Percentiles rank a stretch among this genome's conserved stretches.
phyloP scores from a whole-genome alignment of 1,140 invertebrate species.

The Hyphantria cunea region DNA sequence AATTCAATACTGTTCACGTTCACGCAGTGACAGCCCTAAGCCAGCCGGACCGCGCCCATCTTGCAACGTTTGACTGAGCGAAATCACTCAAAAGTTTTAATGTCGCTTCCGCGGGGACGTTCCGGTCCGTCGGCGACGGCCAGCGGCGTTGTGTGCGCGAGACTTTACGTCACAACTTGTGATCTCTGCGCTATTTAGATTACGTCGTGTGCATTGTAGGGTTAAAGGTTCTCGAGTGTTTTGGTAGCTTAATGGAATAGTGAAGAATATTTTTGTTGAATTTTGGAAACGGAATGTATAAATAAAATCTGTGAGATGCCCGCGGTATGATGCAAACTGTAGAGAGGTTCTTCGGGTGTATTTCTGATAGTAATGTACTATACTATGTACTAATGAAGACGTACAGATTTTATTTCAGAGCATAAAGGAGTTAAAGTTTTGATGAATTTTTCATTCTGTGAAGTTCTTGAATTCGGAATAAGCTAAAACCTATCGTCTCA shows the following conservation, averaged over 20 bases:
- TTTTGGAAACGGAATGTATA: neutral
- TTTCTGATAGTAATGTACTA: no score
- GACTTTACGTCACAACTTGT: constrained; percentile 35
- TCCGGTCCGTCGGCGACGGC: constrained; percentile 28
- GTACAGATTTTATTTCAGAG: no score
- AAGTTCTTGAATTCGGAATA: no score
- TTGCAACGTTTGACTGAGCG: constrained; percentile 77
- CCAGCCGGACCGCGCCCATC: constrained; percentile 58
- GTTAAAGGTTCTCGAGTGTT: constrained; percentile 12
- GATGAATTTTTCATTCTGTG: no score
- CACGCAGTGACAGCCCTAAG: constrained; percentile 38
- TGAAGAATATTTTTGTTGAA: neutral
- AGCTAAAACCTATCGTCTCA: no score
- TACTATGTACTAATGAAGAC: no score
- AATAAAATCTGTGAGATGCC: neutral
- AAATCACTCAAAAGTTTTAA: constrained; percentile 81
- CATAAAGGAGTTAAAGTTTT: no score
- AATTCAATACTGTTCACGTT: no score
- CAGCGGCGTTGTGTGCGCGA: constrained; percentile 30
- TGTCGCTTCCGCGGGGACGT: constrained; percentile 70
- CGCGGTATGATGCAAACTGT: no score
- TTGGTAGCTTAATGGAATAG: neutral
- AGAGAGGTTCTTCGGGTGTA: no score
- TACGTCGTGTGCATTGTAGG: constrained; percentile 13
- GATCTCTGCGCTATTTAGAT: constrained; percentile 22